Evolutionary conservation across 37 sponge, comb jelly and placozoan genomes (phyloP).

Genomic region (Bolinopsis microptera): DNA sequence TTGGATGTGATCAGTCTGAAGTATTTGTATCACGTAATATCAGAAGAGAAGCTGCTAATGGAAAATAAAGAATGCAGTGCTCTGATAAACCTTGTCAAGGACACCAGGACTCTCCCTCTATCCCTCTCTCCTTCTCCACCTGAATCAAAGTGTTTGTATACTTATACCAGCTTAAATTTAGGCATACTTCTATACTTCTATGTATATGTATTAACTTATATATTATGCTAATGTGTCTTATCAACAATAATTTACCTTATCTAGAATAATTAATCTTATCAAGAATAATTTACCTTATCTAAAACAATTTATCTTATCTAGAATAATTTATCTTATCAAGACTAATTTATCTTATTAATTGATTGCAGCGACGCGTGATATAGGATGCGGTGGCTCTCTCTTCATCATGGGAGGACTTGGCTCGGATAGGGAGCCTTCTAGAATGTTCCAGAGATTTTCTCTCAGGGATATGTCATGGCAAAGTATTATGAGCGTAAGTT

Average conservation of each 20-base stretch:
- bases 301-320: too few relatives aligned
- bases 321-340: too few relatives aligned
- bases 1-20: not conserved
- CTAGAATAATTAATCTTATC: not conserved
- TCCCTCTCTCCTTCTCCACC: not conserved
- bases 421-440: not conserved
- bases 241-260: too few relatives aligned
- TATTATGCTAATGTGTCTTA: too few relatives aligned
- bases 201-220: too few relatives aligned
- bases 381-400: not conserved
- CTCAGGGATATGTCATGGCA: not conserved
- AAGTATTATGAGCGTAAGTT: not conserved
- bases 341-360: too few relatives aligned
- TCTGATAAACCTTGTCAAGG: constrained; percentile 6
- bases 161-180: too few relatives aligned
- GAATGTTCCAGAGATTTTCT: not conserved
- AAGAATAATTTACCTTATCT: too few relatives aligned
- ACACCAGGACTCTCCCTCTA: not conserved
- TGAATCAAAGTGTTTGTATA: not conserved
- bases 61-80: not conserved
- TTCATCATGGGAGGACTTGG: constrained; percentile 1
- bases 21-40: constrained; percentile 26
- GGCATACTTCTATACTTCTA: too few relatives aligned
- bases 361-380: not conserved
- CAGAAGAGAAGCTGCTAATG: not conserved